Conservation (phyloP, 1,140 invertebrate genomes). For the Capitella teleta region DNA sequence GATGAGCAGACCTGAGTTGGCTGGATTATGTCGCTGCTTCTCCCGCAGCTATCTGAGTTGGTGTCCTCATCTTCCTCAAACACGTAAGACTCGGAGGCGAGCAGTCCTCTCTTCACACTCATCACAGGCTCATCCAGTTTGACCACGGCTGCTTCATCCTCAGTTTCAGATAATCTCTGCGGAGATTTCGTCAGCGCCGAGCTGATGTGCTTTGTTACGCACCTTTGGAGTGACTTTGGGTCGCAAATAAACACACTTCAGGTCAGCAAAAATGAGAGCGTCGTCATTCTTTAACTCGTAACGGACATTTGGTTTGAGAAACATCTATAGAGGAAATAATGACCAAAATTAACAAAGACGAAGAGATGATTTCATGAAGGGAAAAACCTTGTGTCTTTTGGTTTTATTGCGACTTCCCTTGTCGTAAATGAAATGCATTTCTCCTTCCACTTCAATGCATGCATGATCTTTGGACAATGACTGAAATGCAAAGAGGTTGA, state of each 20-base stretch:
- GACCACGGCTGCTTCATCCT: too few relatives aligned
- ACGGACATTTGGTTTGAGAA: slow-evolving; percentile 24
- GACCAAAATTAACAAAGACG: background rate
- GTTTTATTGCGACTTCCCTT: slow-evolving; percentile 33
- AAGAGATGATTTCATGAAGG: background rate
- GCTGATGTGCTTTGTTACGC: too few relatives aligned
- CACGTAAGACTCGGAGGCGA: too few relatives aligned
- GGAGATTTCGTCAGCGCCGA: too few relatives aligned
- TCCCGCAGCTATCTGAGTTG: too few relatives aligned
- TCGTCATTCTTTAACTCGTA: slow-evolving; percentile 31
- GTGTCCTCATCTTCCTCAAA: too few relatives aligned
- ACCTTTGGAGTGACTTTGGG: too few relatives aligned
- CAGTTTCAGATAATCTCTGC: too few relatives aligned
- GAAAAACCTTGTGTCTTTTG: slow-evolving; percentile 23
- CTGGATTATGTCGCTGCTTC: too few relatives aligned
- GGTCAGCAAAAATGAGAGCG: slow-evolving; percentile 26
- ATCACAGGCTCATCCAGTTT: too few relatives aligned
- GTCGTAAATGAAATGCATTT: slow-evolving; percentile 28
- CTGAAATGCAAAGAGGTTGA: slow-evolving; percentile 13
- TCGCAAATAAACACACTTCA: slow-evolving; percentile 19
- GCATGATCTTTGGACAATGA: slow-evolving; percentile 30
- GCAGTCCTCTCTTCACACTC: too few relatives aligned
- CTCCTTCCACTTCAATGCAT: slow-evolving; percentile 26
- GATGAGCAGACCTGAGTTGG: too few relatives aligned
- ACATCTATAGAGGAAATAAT: slow-evolving; percentile 16